Base-by-base conservation (phyloP, 2,888 invertebrate species). In the Drosophila multiciliata region DNA sequence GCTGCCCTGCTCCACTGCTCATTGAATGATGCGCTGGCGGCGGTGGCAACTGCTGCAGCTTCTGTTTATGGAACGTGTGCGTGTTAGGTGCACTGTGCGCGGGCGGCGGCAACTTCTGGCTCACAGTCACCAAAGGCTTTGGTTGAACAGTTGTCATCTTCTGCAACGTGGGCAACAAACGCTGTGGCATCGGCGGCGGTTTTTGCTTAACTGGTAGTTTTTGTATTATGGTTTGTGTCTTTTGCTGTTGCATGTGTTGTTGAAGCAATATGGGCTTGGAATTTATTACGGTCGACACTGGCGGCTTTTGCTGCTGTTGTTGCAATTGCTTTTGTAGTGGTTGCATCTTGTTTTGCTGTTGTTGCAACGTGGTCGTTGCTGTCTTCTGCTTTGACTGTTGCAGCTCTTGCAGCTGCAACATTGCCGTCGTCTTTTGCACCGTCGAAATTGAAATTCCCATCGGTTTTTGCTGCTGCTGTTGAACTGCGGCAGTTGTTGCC, bases 101-200 rank as follows among this genome's bases (percentile, higher is more conserved):
- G 15, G 66, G 64, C 33, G 70, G 69, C 9, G 63, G 60, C 32
- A 57, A 49, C 42, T 70, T 76, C 9, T 38, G 58, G 2, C n/a
- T 32, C 9, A 32, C 40, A n/a, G 52, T 40, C 8, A 50, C 64
- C 35, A 61, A 48, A 8, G 64, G 29, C n/a, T 62, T 68, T 4
- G 32, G 42, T 7, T 50, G 72, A 23, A 38, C 26, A 35, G 36
- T 20, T 23, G 65, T 40, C 7, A 57, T 58, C 33, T 42, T 82
- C n/a, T 70, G 82, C 50, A 78, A 8, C 17, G 71, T 73, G 17
- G 84, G 75, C 20, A 80, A 71, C 20, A 80, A 65, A 6, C 69
- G 75, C 40, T 80, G 80, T 40, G 48, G 48, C 4, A 61, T 65
- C 59, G 62, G 50, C 3, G 66, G 45, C 20, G 64, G 42, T 20